These are phyloP conservation scores for Hartigia nigra DNA, from an alignment of 2,888 invertebrate species.

Conservation along the genomic window DNA sequence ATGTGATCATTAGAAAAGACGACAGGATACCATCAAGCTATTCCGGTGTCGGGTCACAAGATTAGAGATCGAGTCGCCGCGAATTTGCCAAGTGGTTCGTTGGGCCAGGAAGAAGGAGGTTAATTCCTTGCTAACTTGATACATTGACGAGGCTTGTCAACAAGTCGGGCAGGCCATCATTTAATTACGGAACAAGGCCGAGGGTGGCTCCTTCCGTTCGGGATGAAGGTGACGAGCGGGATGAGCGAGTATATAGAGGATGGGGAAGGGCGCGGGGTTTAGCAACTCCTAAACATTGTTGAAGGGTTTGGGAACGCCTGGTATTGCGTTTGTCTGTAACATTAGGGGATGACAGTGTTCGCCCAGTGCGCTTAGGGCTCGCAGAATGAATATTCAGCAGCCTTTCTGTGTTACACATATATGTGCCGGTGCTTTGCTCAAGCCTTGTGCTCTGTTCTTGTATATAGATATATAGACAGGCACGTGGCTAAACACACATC, in stretches of 20 bases:
- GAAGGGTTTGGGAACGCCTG: neutral
- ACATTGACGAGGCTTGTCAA: conserved; percentile 53
- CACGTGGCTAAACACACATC: neutral
- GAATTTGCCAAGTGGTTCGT: neutral
- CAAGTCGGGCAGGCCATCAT: conserved; percentile 54
- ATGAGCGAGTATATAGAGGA: conserved; percentile 18
- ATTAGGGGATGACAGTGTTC: conserved; percentile 33
- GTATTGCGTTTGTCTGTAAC: conserved; percentile 31
- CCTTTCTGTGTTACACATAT: conserved; percentile 40
- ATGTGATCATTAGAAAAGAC: neutral
- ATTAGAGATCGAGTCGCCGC: neutral
- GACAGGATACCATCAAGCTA: neutral
- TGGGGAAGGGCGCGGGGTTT: neutral
- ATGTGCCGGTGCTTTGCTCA: conserved; percentile 3
- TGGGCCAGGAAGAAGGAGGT: conserved; percentile 14
- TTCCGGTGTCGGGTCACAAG: neutral
- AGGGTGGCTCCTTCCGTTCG: conserved; percentile 16
- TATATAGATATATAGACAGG: neutral
- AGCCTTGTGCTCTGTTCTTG: neutral
- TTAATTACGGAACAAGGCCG: conserved; percentile 57
- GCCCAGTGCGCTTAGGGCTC: conserved; percentile 40
- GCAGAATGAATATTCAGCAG: conserved; percentile 60
- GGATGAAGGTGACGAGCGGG: conserved; percentile 23
- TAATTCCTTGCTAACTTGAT: conserved; percentile 53
- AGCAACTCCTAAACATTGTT: conserved; percentile 5